Conservation (phyloP, 2,888 invertebrate species). For the Tricholauxania praeusta region DNA sequence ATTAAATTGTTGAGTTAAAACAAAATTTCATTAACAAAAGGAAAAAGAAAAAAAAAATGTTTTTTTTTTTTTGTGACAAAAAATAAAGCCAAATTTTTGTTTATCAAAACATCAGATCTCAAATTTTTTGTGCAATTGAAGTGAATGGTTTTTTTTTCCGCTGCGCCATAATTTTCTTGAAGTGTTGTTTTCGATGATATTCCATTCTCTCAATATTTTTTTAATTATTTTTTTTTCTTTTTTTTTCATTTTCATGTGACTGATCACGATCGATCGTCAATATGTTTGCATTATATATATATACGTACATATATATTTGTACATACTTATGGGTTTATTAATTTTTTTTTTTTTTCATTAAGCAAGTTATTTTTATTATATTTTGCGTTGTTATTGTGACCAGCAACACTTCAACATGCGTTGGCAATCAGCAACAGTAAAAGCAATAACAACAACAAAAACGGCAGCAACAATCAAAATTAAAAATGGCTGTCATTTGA, state of each 20-base stretch:
- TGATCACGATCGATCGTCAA: conserved; percentile 34
- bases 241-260: conserved; percentile 1
- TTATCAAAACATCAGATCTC: conserved; percentile 13
- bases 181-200: conserved; percentile 11
- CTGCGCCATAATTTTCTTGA: conserved; percentile 31
- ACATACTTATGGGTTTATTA: background rate
- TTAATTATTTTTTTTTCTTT: conserved; percentile 7
- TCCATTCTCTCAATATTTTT: background rate
- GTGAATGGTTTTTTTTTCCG: background rate
- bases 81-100: conserved; percentile 10
- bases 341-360: conserved; percentile 26
- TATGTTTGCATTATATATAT: background rate
- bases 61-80: background rate
- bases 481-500: conserved; percentile 46
- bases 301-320: background rate
- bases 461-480: conserved; percentile 28
- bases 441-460: conserved; percentile 26
- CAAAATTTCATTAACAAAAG: background rate
- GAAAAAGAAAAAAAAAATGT: background rate
- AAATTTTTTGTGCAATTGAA: conserved; percentile 2
- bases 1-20: background rate
- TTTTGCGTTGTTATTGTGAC: conserved; percentile 10
- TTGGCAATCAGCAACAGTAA: background rate
- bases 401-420: conserved; percentile 17
- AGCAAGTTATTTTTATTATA: background rate